These are phyloP conservation scores for Stegodyphus dumicola DNA, from an alignment of 1,140 invertebrate species.

Conservation along the genomic window DNA sequence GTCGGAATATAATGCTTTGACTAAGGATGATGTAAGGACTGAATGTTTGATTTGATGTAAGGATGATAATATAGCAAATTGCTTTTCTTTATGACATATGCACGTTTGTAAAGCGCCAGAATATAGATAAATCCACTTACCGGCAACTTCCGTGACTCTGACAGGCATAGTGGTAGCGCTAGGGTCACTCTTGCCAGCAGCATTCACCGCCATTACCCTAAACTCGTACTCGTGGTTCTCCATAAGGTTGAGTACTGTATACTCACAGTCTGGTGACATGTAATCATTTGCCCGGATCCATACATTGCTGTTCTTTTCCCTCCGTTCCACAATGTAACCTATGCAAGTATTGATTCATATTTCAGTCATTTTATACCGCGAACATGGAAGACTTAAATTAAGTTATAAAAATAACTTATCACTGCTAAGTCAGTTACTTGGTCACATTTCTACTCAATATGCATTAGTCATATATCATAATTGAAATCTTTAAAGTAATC, in stretches of 20 bases:
- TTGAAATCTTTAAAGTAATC: no score
- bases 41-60: no score
- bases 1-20: no score
- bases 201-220: constrained; percentile 61
- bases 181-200: constrained; percentile 57
- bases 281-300: constrained; percentile 92
- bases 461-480: no score
- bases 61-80: no score
- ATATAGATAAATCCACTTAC: not conserved
- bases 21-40: no score
- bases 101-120: no score
- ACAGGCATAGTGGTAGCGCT: constrained; percentile 58
- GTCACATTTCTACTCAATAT: not conserved
- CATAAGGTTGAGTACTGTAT: constrained; percentile 86
- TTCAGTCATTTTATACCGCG: no score
- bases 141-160: constrained; percentile 58
- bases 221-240: constrained; percentile 64
- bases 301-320: constrained; percentile 82
- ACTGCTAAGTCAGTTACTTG: not conserved
- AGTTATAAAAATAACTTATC: not conserved
- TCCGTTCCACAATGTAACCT: constrained; percentile 62
- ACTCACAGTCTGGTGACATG: constrained; percentile 82
- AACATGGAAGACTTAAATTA: not conserved
- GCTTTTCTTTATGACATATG: no score
- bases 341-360: not conserved